A percentile compares a stretch with the other conserved stretches of the same genome.
Evolutionary conservation across 2,888 invertebrate species (phyloP).

Genomic region (Melanargia galathea): DNA sequence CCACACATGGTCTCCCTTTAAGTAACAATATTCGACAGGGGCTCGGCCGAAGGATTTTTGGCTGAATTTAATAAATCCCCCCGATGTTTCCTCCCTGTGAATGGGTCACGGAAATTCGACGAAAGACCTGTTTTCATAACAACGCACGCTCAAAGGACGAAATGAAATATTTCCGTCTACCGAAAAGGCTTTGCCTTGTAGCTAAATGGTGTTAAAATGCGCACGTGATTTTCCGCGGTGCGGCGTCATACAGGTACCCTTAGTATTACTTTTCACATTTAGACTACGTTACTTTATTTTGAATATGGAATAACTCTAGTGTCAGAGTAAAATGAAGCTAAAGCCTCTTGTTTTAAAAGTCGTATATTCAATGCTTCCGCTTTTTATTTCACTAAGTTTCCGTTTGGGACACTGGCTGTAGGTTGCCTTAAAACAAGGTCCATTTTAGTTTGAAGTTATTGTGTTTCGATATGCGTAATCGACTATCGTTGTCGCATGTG

Average conservation of each 20-base stretch:
- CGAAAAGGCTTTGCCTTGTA: conserved; percentile 40
- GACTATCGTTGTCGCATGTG: too few species aligned
- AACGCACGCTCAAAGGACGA: conserved; percentile 54
- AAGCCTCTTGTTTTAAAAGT: too few species aligned
- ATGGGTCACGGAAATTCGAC: conserved; percentile 51
- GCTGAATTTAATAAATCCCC: conserved; percentile 66
- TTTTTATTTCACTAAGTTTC: too few species aligned
- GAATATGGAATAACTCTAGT: too few species aligned
- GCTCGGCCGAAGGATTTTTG: conserved; percentile 44
- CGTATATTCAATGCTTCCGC: too few species aligned
- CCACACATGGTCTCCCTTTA: conserved; percentile 42
- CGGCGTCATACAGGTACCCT: conserved; percentile 8
- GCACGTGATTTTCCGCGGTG: conserved; percentile 49
- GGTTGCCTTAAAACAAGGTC: too few species aligned
- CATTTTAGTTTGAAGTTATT: too few species aligned
- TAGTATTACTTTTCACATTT: too few species aligned
- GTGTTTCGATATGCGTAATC: too few species aligned
- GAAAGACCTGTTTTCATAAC: conserved; percentile 61
- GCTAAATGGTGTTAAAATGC: conserved; percentile 47
- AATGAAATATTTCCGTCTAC: conserved; percentile 55
- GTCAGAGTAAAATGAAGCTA: too few species aligned
- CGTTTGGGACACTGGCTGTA: too few species aligned
- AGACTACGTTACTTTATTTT: too few species aligned
- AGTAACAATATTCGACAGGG: conserved; percentile 45
- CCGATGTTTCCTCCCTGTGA: conserved; percentile 57